A percentile compares a stretch with the other conserved stretches of the same genome.
Evolutionary conservation across 2,797 vertebrate species (phyloP).

Genomic region (Clamator glandarius): DNA sequence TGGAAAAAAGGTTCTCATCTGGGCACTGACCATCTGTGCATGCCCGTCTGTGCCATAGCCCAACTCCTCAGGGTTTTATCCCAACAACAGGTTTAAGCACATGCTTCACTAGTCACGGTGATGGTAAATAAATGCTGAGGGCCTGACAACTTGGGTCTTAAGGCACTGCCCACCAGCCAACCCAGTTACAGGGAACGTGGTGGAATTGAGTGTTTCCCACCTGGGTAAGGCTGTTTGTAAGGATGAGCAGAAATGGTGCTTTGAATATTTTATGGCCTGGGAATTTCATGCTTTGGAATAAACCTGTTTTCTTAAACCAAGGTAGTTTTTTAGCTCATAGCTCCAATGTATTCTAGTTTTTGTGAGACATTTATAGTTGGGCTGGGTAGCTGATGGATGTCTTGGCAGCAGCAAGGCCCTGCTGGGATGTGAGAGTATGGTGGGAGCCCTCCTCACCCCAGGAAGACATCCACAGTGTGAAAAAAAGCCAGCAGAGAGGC

Average conservation of each 20-base stretch:
- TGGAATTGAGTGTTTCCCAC: neutral
- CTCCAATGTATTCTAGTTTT: neutral
- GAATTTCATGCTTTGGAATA: neutral
- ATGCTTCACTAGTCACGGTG: neutral
- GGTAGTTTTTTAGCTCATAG: neutral
- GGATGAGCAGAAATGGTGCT: neutral
- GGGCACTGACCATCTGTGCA: fast-evolving
- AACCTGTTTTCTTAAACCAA: neutral
- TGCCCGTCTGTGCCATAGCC: fast-evolving
- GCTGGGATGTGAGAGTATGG: neutral
- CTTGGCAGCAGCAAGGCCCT: neutral
- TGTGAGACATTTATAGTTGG: neutral
- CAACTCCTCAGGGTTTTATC: neutral
- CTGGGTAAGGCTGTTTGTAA: neutral
- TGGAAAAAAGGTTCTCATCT: neutral
- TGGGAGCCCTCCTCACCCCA: fast-evolving
- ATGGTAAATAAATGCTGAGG: neutral
- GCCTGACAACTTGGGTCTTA: neutral
- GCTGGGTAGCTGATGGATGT: neutral
- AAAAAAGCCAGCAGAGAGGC: neutral
- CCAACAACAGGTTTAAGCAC: neutral
- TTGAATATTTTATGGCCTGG: neutral
- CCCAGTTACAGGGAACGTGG: neutral
- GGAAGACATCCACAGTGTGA: neutral
- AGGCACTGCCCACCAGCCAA: neutral